A percentile compares a stretch with the other conserved stretches of the same genome.
Conservation (phyloP, 2,113 vertebrate species). For the Sceloporus tristichus region DNA sequence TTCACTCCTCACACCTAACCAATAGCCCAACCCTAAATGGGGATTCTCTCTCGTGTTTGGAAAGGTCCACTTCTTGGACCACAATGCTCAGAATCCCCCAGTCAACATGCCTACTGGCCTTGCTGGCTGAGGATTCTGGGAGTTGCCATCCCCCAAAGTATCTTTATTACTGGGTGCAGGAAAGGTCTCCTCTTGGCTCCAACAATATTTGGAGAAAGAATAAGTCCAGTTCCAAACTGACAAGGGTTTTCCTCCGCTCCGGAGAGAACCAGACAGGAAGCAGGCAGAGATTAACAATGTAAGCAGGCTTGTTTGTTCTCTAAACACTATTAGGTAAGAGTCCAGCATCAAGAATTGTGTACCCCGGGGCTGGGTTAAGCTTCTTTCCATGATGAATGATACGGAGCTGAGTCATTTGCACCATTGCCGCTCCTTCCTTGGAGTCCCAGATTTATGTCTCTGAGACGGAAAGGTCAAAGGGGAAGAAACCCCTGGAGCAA, state of each 20-base stretch:
- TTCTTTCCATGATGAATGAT: not conserved
- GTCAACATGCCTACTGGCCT: no score
- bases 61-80: not conserved
- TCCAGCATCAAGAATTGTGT: not conserved
- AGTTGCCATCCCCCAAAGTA: not conserved
- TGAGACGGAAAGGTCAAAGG: accelerated
- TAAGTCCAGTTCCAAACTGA: not conserved
- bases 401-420: not conserved
- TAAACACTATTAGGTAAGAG: not conserved
- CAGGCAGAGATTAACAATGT: not conserved
- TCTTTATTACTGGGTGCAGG: not conserved
- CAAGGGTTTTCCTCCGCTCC: not conserved
- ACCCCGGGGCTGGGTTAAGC: not conserved
- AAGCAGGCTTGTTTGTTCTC: not conserved
- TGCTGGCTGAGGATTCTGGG: not conserved
- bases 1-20: not conserved
- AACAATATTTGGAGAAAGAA: not conserved
- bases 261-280: not conserved
- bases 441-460: not conserved
- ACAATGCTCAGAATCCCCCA: not conserved
- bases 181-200: not conserved
- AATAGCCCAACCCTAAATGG: not conserved
- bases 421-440: not conserved
- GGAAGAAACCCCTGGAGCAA: not conserved
- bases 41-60: accelerated